Percentiles rank a stretch among this genome's conserved stretches.
These are phyloP conservation scores for Campoletis raptor DNA, from an alignment of 2,888 invertebrate genomes.

Conservation along the genomic window DNA sequence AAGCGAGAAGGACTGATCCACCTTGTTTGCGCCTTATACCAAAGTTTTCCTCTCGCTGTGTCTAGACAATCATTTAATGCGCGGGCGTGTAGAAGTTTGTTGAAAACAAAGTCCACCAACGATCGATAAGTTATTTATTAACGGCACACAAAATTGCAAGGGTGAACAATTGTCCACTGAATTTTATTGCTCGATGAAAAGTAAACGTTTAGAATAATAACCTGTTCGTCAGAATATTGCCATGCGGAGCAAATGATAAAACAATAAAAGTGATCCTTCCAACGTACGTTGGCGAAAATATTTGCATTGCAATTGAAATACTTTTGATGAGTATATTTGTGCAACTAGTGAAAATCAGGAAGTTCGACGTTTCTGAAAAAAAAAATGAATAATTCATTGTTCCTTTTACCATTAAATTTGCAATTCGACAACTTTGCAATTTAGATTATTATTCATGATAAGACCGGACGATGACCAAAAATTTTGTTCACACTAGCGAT, in stretches of 20 bases:
- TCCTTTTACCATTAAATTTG: background rate
- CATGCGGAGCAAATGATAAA: too few species aligned
- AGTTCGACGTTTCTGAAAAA: background rate
- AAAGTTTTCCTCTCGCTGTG: background rate
- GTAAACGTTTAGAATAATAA: background rate
- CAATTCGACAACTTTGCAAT: background rate
- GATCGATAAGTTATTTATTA: background rate
- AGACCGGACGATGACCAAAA: background rate
- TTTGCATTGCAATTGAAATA: background rate
- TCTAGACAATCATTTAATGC: slow-evolving; percentile 38
- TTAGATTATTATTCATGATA: slow-evolving; percentile 26
- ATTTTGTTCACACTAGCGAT: background rate
- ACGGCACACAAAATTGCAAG: background rate
- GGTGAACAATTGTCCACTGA: background rate
- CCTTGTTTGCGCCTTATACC: slow-evolving; percentile 26
- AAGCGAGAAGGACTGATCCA: slow-evolving; percentile 22
- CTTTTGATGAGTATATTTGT: background rate
- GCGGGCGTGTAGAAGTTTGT: background rate
- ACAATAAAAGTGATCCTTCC: too few species aligned
- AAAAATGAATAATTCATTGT: background rate
- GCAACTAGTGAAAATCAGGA: background rate
- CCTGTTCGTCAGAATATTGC: too few species aligned
- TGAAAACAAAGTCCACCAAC: background rate
- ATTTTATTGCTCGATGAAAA: background rate
- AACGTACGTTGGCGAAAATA: background rate